Conservation (phyloP, 2,888 invertebrate genomes). For the Phragmatobia fuliginosa region DNA sequence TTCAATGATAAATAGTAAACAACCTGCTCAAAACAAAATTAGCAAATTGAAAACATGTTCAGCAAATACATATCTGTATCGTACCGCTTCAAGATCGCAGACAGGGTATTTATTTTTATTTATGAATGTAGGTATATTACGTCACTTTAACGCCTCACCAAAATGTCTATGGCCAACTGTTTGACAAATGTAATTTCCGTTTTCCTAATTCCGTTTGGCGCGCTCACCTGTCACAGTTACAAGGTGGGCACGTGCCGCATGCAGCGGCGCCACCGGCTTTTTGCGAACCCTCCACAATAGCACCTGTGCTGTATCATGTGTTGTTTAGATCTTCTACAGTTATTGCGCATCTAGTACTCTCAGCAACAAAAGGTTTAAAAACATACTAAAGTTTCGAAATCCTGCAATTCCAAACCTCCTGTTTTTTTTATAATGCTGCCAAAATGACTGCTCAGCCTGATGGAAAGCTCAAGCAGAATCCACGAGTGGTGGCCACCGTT, state of each 20-base stretch:
- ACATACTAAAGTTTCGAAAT: too few species aligned
- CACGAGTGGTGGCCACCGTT: too few species aligned
- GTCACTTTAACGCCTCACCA: conserved; percentile 25
- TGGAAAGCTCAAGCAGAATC: too few species aligned
- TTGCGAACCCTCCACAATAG: conserved; percentile 48
- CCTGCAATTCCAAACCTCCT: too few species aligned
- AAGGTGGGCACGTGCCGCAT: conserved; percentile 61
- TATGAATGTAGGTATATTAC: conserved; percentile 1
- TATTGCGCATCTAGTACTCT: conserved; percentile 27
- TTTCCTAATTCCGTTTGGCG: conserved; percentile 49
- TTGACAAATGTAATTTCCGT: conserved; percentile 67
- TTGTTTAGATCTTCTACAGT: conserved; percentile 36
- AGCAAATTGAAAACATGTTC: not conserved
- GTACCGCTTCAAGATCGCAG: not conserved
- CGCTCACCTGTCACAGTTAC: conserved; percentile 71
- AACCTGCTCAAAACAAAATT: not conserved
- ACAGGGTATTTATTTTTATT: too few species aligned
- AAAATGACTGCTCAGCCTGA: too few species aligned
- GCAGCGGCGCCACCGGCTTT: conserved; percentile 57
- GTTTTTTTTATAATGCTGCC: too few species aligned
- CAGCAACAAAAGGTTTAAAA: not conserved
- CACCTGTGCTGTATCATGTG: conserved; percentile 54
- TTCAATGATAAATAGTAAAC: not conserved
- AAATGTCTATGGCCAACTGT: conserved; percentile 28
- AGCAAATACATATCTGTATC: not conserved